phyloP scores from a whole-genome alignment of 1,140 invertebrate species.

The Dryas iulia region DNA sequence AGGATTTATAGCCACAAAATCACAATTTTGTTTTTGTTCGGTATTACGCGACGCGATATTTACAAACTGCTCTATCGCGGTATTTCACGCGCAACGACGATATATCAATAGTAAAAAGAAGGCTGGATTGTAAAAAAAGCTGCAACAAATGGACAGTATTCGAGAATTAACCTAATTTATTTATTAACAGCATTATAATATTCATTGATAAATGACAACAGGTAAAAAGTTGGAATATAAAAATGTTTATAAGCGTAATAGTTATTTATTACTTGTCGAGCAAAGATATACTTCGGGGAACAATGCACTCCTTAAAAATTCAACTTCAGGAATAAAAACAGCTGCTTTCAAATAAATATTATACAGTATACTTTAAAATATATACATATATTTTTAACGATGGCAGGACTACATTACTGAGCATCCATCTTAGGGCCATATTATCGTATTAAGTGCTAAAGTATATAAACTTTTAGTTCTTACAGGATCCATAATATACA shows the following conservation, averaged over 20 bases:
- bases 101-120: background rate
- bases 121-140: background rate
- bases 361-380: too few relatives aligned
- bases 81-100: too few relatives aligned
- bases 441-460: background rate
- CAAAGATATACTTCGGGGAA: too few relatives aligned
- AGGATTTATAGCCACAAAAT: too few relatives aligned
- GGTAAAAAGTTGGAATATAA: constrained; percentile 21
- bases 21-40: too few relatives aligned
- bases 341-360: background rate
- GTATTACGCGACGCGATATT: too few relatives aligned
- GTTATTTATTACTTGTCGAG: background rate
- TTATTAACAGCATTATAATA: constrained; percentile 17
- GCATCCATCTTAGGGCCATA: background rate
- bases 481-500: background rate
- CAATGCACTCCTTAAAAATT: too few relatives aligned
- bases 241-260: constrained; percentile 26
- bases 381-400: background rate
- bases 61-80: too few relatives aligned
- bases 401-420: background rate
- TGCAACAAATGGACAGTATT: background rate
- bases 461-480: background rate
- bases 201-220: constrained; percentile 4
- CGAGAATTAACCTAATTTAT: background rate
- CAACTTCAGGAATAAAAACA: background rate